Evolutionary conservation across 2,113 vertebrate genomes (phyloP).

Genomic region (Caranx melampygus): DNA sequence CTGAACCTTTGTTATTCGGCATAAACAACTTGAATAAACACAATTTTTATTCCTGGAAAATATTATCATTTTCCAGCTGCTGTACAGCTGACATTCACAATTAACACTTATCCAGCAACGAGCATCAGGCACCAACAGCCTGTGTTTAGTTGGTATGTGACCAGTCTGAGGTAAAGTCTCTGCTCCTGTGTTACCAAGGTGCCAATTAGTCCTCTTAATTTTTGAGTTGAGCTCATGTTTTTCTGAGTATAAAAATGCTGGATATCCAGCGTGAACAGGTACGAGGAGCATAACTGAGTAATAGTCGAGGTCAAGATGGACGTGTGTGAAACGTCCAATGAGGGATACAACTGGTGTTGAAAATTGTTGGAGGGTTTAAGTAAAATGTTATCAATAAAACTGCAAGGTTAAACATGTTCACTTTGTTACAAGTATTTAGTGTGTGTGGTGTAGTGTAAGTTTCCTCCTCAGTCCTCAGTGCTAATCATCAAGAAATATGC

Average conservation of each 20-base stretch:
- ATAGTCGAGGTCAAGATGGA: constrained; percentile 1
- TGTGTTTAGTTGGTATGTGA: constrained; percentile 35
- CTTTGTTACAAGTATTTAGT: neutral
- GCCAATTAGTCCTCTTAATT: neutral
- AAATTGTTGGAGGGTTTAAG: neutral
- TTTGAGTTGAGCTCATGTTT: constrained; percentile 5
- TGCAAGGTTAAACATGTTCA: neutral
- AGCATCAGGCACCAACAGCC: constrained; percentile 14
- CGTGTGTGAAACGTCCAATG: neutral
- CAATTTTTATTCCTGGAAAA: constrained; percentile 18
- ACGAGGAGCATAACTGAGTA: neutral
- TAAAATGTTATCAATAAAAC: neutral
- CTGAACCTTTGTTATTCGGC: neutral
- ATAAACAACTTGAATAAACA: too few species aligned
- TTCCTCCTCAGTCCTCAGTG: too few species aligned
- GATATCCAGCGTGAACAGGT: constrained; percentile 30
- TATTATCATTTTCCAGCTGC: neutral
- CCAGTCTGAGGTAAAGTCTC: constrained; percentile 50
- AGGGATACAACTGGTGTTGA: neutral
- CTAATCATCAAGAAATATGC: neutral
- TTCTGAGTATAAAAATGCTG: constrained; percentile 8
- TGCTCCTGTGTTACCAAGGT: constrained; percentile 11
- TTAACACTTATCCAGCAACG: constrained; percentile 1
- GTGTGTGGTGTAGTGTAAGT: neutral
- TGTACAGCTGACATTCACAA: constrained; percentile 12